Evolutionary conservation across 1,140 invertebrate genomes (phyloP), one percentile per base, ranked within the genome.

Genomic region (Laupala kohalensis): DNA sequence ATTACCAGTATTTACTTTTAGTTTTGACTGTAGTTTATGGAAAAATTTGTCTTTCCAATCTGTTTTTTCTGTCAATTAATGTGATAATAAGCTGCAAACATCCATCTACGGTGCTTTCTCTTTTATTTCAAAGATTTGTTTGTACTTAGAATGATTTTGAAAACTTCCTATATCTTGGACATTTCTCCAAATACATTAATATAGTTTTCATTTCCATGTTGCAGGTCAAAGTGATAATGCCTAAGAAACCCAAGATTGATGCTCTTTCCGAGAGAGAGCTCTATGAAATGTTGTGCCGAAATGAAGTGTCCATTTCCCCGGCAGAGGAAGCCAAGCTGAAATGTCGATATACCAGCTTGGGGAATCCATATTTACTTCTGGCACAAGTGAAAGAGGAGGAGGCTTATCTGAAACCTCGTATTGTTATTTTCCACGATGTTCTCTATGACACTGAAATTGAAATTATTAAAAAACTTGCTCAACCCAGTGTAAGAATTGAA

Each of bases 321-420:
- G 77, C 83, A 29, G 78, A 86, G 0, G 75, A 79, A 72, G 81
- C 81, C 19, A 76, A 84, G 71, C 81, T 97, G 19, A 88, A 86
- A 73, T 99, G 96, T 81, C 87, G 88, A 63, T 98, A 97, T 79
- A 82, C 88, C 2, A 84, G 84, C 73, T 87, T 89, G 30, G 74
- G 76, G 19, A 76, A 82, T 77, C 91, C 93, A 2, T 94, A 90
- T 77, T 80, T 96, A 13, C 86, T 87, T 69, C 81, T 98, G 53
- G 91, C 88, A 0, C 96, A 95, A 1, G 86, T 97, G 70, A 98
- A 98, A 81, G 87, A 95, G 78, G 97, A 99, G 81, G 89, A 95
- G 77, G 87, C 92, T 63, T 92, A 90, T 79, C 80, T 91, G 25
- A 86, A 93, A 24, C 97, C 97, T 0, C 87, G 89, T 70, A 91